Base-by-base conservation (phyloP, 2,888 invertebrate genomes). In the Limnephilus auricula region DNA sequence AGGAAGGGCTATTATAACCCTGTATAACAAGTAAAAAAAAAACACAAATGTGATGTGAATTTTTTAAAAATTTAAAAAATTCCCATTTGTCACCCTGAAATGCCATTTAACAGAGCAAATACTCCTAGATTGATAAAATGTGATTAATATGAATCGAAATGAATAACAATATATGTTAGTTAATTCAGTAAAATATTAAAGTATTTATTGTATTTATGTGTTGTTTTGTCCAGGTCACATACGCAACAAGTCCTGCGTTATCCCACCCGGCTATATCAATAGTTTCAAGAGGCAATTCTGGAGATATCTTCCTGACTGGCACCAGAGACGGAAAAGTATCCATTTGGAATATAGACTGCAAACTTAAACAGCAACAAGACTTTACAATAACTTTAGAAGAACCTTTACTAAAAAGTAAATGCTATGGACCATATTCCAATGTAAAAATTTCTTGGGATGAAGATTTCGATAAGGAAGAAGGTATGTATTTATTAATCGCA, bases 331-430 rank as follows among this genome's bases (percentile, higher is more conserved):
- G 97, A 50, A 96, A 97, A 91, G 97, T 99, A 93, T 97, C 97
- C 93, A 96, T 99, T 65, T 99, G 98, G 98, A 98, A 98, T 94
- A 97, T 98, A 92, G 97, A 97, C 93, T 97, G 98, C 91, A 98
- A 98, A 94, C 96, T 98, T 86, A 98, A 97, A 94, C 95, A 97
- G 91, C 96, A 96, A 94, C 97, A 97, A 94, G 96, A 96, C 93
- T 96, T 97, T 93, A 95, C 95, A 92, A 94, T 96, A 12, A 95
- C 96, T 79, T 95, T 96, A 5, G 95, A 95, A 92, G 96, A 96
- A 94, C 95, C 96, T 86, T 32, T 92, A 83, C 82, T 93, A 40
- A 91, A 92, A 89, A 92, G 92, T 91, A 92, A 89, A 90, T 83
- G 91, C 32, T 92, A 92, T 84, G 93, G 92, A 79, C 92, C 92